Conservation (phyloP, 2,113 vertebrate species). For the Etia nguti region DNA sequence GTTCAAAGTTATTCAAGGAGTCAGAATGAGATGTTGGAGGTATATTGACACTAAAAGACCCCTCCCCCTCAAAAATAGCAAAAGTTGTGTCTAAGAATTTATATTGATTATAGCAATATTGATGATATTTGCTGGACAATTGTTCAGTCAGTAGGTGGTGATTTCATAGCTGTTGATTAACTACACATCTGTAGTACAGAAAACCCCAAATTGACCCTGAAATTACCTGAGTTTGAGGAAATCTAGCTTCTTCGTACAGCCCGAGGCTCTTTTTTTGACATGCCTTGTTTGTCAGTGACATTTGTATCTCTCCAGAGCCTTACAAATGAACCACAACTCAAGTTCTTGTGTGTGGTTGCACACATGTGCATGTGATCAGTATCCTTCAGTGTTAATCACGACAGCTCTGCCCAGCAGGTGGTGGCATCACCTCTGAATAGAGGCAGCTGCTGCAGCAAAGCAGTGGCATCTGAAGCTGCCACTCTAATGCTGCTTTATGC, state of each 20-base stretch:
- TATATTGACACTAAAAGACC: background rate
- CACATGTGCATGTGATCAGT: background rate
- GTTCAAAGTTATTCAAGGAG: fast-evolving
- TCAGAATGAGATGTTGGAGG: fast-evolving
- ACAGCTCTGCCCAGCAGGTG: background rate
- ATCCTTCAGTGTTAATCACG: background rate
- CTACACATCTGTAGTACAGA: fast-evolving
- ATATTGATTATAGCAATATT: background rate
- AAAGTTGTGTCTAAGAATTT: background rate
- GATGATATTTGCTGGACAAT: fast-evolving
- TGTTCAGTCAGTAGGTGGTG: fast-evolving
- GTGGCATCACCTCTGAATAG: background rate
- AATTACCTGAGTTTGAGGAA: fast-evolving
- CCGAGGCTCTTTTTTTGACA: too few relatives aligned
- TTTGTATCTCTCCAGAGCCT: fast-evolving
- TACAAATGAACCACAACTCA: background rate
- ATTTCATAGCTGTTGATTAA: fast-evolving
- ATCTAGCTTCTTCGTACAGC: background rate
- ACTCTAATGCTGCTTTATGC: background rate
- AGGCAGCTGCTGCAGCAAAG: background rate
- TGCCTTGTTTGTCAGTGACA: background rate
- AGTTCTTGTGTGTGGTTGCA: background rate
- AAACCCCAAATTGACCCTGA: background rate
- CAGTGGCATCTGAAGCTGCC: fast-evolving
- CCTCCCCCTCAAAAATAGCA: fast-evolving